These are phyloP conservation scores for Trachops cirrhosus DNA, from an alignment of 2,797 vertebrate genomes.

Conservation along the genomic window DNA sequence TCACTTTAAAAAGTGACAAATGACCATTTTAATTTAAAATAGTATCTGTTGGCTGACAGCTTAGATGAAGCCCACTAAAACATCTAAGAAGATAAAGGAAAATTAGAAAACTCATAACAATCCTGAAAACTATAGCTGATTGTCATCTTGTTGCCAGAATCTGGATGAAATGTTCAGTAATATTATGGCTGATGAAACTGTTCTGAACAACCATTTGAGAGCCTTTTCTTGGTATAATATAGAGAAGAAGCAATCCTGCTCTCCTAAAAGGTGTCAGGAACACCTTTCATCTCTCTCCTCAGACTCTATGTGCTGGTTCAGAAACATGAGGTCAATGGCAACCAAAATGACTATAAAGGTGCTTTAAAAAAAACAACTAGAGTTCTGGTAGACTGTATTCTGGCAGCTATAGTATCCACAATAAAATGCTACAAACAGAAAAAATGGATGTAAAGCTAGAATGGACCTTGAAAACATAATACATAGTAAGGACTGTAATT, in stretches of 20 bases:
- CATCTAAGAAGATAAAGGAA: background rate
- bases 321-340: conserved; percentile 62
- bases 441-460: conserved; percentile 25
- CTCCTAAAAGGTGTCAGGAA: conserved; percentile 57
- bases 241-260: conserved; percentile 42
- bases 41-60: background rate
- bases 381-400: conserved; percentile 34
- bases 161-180: background rate
- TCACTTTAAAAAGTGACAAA: conserved; percentile 19
- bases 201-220: conserved; percentile 36
- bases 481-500: conserved; percentile 35
- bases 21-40: background rate
- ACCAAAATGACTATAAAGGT: conserved; percentile 54
- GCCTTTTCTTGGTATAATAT: conserved; percentile 60
- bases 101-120: background rate
- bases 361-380: background rate
- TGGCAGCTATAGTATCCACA: conserved; percentile 5
- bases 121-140: conserved; percentile 1
- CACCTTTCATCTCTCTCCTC: conserved; percentile 64
- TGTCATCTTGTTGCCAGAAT: conserved; percentile 11
- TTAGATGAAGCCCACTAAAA: background rate
- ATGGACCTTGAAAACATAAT: conserved; percentile 51
- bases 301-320: conserved; percentile 60
- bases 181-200: conserved; percentile 46
- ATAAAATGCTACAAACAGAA: conserved; percentile 24